A percentile compares a stretch with the other conserved stretches of the same genome.
Evolutionary conservation across 2,888 invertebrate species (phyloP).

Genomic region (Orchesellides sinensis): DNA sequence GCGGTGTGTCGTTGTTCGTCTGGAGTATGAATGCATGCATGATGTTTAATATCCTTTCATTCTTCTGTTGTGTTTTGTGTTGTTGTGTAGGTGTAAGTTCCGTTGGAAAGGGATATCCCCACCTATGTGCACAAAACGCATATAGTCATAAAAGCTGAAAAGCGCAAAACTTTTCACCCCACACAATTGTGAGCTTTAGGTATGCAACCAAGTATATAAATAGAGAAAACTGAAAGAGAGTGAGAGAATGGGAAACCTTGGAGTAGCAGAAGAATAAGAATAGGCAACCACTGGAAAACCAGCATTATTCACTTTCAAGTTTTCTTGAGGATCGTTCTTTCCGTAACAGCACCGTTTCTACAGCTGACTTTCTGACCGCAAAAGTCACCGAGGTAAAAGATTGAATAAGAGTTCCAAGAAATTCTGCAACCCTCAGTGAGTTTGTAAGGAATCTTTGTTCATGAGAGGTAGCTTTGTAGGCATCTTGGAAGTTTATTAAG

Average conservation of each 20-base stretch:
- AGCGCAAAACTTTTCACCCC: conserved; percentile 42
- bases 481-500: too few relatives aligned
- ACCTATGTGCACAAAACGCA: neutral
- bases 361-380: conserved; percentile 46
- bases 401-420: conserved; percentile 7
- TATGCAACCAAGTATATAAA: conserved; percentile 22
- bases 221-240: neutral
- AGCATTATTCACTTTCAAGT: conserved; percentile 23
- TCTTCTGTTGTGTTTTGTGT: conserved; percentile 11
- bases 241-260: too few relatives aligned
- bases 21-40: too few relatives aligned
- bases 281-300: conserved; percentile 8
- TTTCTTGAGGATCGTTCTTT: conserved; percentile 27
- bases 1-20: neutral
- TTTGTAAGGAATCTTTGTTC: too few relatives aligned
- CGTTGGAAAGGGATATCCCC: conserved; percentile 16
- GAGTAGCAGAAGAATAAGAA: conserved; percentile 11
- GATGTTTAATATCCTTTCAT: neutral
- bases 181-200: conserved; percentile 29
- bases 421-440: too few relatives aligned
- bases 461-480: too few relatives aligned
- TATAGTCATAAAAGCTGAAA: neutral
- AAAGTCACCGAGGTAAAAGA: conserved; percentile 31
- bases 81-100: conserved; percentile 50
- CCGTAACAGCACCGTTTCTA: neutral